Evolutionary conservation across 1,140 invertebrate species (phyloP).

Genomic region (Cataglyphis hispanica): DNA sequence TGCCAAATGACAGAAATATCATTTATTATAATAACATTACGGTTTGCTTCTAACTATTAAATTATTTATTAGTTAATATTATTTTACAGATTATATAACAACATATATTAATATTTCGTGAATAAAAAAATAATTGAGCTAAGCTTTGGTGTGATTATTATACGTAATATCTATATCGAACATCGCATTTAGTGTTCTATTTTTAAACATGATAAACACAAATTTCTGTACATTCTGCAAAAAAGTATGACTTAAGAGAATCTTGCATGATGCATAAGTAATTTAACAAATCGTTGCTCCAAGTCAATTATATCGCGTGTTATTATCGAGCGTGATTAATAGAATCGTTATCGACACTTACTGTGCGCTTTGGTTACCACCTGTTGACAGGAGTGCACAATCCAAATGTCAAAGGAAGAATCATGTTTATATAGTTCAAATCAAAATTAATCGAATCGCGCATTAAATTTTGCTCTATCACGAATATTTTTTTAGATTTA

Average conservation of each 20-base stretch:
- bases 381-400: constrained; percentile 56
- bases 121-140: constrained; percentile 10
- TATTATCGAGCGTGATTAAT: constrained; percentile 15
- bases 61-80: neutral
- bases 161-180: neutral
- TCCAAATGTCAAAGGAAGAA: constrained; percentile 5
- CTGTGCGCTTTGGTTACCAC: constrained; percentile 51
- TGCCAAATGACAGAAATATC: neutral
- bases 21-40: neutral
- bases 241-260: neutral
- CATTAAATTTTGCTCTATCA: neutral
- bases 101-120: neutral
- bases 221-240: neutral
- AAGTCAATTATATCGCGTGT: constrained; percentile 11
- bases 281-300: constrained; percentile 10
- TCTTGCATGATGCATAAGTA: neutral
- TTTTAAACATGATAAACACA: neutral
- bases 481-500: neutral
- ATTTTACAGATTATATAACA: neutral
- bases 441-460: neutral
- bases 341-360: neutral
- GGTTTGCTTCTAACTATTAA: neutral
- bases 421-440: neutral
- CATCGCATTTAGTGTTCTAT: neutral
- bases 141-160: neutral